These are phyloP conservation scores for Hycleus phaleratus DNA, from an alignment of 1,140 invertebrate species.

Conservation along the genomic window DNA sequence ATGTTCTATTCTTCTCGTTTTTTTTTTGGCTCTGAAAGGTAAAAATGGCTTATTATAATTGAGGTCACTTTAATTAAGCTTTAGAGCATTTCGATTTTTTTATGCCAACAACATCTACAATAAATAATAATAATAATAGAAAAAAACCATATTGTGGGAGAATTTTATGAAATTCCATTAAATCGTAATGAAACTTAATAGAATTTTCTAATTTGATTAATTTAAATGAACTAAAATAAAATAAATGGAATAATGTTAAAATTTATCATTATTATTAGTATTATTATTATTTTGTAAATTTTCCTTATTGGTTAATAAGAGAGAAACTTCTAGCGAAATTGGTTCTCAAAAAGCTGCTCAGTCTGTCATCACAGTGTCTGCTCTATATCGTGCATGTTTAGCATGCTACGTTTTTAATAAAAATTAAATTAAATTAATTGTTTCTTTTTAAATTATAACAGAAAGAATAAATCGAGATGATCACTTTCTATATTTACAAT, in stretches of 20 bases:
- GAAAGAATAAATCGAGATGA: not conserved
- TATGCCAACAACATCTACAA: not conserved
- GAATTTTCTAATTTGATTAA: not conserved
- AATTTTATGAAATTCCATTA: too few species aligned
- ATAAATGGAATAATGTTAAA: not conserved
- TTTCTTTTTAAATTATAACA: not conserved
- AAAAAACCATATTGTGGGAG: too few species aligned
- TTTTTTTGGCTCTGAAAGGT: not conserved
- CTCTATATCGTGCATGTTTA: slow-evolving; percentile 17
- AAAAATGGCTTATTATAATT: slow-evolving; percentile 11
- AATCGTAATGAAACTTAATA: not conserved
- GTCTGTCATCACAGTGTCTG: slow-evolving; percentile 22
- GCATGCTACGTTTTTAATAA: slow-evolving; percentile 15
- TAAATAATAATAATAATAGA: not conserved
- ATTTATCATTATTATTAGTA: not conserved
- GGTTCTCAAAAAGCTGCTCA: slow-evolving; percentile 18
- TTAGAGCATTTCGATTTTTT: not conserved
- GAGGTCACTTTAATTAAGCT: slow-evolving; percentile 11
- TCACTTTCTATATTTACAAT: not conserved
- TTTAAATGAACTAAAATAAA: not conserved
- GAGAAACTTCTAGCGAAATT: slow-evolving; percentile 10
- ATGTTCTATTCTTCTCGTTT: slow-evolving; percentile 4
- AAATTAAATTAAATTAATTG: not conserved
- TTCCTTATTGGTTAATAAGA: not conserved
- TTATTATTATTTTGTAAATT: not conserved